Conservation (phyloP, 2,113 vertebrate genomes). For the Psammodynastes pulverulentus region DNA sequence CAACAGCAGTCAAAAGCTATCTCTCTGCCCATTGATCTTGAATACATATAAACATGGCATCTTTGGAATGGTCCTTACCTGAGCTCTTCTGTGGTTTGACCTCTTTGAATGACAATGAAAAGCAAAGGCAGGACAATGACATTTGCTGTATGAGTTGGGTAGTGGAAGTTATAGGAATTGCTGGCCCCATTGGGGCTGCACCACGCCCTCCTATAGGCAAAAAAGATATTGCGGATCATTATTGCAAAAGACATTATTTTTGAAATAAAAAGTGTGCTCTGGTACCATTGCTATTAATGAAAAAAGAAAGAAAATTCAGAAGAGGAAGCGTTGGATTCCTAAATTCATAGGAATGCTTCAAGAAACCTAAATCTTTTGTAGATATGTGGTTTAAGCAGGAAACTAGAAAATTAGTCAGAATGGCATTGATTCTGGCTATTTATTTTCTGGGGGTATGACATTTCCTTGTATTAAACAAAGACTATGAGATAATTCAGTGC, state of each 20-base stretch:
- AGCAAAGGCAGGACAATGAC: constrained; percentile 52
- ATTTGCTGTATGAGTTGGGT: constrained; percentile 55
- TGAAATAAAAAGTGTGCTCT: not conserved
- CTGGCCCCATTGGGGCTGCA: not conserved
- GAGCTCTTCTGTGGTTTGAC: constrained; percentile 22
- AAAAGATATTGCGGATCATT: not conserved
- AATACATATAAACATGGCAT: not conserved
- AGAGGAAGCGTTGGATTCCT: not conserved
- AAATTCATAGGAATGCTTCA: not conserved
- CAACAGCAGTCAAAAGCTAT: not conserved
- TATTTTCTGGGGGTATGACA: not conserved
- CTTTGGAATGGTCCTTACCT: constrained; percentile 4
- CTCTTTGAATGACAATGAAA: constrained; percentile 52
- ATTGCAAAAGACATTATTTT: not conserved
- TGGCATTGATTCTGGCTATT: not conserved
- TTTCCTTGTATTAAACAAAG: not conserved
- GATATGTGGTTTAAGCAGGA: not conserved
- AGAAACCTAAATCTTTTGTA: not conserved
- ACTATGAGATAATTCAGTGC: not conserved
- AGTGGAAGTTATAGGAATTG: constrained; percentile 25
- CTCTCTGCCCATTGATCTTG: not conserved
- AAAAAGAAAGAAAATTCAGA: not conserved
- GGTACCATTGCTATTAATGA: not conserved
- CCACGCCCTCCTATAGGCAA: not conserved
- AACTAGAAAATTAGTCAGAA: not conserved